These are phyloP conservation scores for Drosophila parvula DNA, from an alignment of 1,140 invertebrate species.

Conservation along the genomic window DNA sequence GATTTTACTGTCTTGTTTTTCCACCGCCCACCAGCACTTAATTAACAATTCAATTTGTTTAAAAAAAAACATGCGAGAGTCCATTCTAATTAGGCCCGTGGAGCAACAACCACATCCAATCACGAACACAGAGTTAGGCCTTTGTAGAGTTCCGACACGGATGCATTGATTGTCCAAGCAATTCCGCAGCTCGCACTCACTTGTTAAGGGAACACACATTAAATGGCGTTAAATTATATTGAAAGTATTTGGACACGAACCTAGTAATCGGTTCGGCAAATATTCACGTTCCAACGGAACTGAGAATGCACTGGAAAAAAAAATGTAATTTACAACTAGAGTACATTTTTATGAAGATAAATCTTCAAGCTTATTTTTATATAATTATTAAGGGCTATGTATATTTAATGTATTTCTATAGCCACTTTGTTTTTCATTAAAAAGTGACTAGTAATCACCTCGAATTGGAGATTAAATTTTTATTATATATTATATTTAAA, in stretches of 20 bases:
- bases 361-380: too few relatives aligned
- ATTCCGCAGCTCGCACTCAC: constrained; percentile 32
- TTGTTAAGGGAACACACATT: constrained; percentile 39
- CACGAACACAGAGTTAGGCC: constrained; percentile 20
- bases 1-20: neutral
- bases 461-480: too few relatives aligned
- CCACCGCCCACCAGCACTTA: neutral
- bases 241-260: constrained; percentile 43
- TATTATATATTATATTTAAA: too few relatives aligned
- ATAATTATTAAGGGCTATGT: too few relatives aligned
- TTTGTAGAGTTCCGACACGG: constrained; percentile 26
- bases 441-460: too few relatives aligned
- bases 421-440: too few relatives aligned
- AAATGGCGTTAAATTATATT: constrained; percentile 46
- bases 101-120: neutral
- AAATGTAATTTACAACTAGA: neutral
- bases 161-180: constrained; percentile 39
- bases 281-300: constrained; percentile 25
- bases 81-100: constrained; percentile 17
- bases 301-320: neutral
- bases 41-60: constrained; percentile 5
- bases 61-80: constrained; percentile 2
- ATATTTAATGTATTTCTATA: too few relatives aligned
- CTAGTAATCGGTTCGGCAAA: constrained; percentile 48
- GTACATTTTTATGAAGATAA: neutral